Evolutionary conservation across 2,113 vertebrate genomes (phyloP).

Genomic region (Sitta europaea): DNA sequence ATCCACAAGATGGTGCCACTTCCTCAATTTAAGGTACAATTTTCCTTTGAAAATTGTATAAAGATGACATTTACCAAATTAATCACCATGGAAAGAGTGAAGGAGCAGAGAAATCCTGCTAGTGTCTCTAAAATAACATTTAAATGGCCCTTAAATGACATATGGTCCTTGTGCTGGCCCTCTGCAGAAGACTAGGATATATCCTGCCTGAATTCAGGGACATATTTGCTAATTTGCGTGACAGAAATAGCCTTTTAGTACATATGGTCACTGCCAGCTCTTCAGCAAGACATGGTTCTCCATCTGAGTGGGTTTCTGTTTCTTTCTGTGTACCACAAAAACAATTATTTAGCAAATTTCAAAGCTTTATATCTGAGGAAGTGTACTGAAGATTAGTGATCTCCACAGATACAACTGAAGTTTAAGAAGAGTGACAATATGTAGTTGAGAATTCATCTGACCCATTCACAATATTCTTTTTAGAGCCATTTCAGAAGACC

Average conservation of each 20-base stretch:
- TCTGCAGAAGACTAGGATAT: not conserved
- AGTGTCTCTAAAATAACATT: not conserved
- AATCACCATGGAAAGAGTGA: not conserved
- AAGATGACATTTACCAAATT: not conserved
- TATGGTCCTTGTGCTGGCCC: not conserved
- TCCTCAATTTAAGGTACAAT: not conserved
- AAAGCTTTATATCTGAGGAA: not conserved
- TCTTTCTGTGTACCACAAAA: not conserved
- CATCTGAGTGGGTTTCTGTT: not conserved
- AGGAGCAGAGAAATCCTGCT: not conserved
- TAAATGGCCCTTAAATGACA: not conserved
- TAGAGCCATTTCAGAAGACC: not conserved
- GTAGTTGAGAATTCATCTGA: not conserved
- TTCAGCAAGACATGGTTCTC: not conserved
- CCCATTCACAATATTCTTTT: not conserved
- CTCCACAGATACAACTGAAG: not conserved
- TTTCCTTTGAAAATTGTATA: not conserved
- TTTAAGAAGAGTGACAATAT: not conserved
- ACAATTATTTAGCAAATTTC: not conserved
- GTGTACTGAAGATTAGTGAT: not conserved
- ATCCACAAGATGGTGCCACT: conserved; percentile 63
- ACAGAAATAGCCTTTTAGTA: not conserved
- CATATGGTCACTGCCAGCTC: not conserved
- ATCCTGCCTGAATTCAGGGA: not conserved
- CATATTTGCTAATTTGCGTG: not conserved